These are phyloP conservation scores for Limnephilus lunatus DNA, from an alignment of 2,888 invertebrate species.

Conservation along the genomic window DNA sequence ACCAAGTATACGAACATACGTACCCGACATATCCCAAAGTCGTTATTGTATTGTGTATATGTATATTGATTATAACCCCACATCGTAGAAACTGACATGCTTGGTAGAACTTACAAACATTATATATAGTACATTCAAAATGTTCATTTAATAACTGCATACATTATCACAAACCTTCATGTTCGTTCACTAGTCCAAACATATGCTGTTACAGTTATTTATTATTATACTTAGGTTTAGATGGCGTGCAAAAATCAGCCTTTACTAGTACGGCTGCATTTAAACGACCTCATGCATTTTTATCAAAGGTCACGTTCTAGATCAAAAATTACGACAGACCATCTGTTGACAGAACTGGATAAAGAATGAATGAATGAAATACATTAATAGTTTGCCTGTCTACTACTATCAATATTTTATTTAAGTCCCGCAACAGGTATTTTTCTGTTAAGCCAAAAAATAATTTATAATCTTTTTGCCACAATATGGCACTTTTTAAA, in stretches of 20 bases:
- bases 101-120: background rate
- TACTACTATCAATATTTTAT: background rate
- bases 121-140: background rate
- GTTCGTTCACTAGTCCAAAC: background rate
- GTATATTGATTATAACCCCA: too few relatives aligned
- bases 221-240: background rate
- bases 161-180: background rate
- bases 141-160: background rate
- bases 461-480: too few relatives aligned
- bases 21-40: too few relatives aligned
- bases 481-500: too few relatives aligned
- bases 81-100: background rate
- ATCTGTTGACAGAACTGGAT: background rate
- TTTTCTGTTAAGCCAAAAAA: background rate
- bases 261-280: background rate
- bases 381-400: background rate
- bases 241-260: background rate
- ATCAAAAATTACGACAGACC: constrained; percentile 7
- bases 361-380: background rate
- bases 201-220: background rate
- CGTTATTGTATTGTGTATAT: too few relatives aligned
- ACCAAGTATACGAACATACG: too few relatives aligned
- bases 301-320: constrained; percentile 17
- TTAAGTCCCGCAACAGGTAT: background rate
- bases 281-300: background rate